Conservation (phyloP, 1,140 invertebrate species). For the Heliconius congener region DNA sequence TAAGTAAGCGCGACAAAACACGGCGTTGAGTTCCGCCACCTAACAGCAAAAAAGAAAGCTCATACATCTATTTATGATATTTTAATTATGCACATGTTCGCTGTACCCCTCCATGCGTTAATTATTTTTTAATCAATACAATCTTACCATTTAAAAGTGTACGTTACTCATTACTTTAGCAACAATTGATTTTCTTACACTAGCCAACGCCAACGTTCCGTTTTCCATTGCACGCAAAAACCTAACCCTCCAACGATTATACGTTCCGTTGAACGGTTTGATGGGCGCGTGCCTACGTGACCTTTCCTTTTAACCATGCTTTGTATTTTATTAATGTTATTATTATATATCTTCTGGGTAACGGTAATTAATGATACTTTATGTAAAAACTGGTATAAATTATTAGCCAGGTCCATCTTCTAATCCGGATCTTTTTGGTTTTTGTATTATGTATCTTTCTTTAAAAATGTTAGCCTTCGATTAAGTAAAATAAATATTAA, state of each 20-base stretch:
- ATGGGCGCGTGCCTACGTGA: conserved; percentile 46
- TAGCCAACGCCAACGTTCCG: conserved; percentile 18
- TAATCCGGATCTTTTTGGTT: too few species aligned
- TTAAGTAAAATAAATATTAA: too few species aligned
- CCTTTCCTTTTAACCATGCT: conserved; percentile 47
- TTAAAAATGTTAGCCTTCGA: too few species aligned
- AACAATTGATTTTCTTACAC: conserved; percentile 37
- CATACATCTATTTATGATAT: too few species aligned
- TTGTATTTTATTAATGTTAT: conserved; percentile 54
- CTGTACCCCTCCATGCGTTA: neutral
- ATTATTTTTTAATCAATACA: conserved; percentile 7
- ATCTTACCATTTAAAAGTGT: conserved; percentile 1
- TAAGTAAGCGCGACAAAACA: neutral
- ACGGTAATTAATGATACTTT: conserved; percentile 21
- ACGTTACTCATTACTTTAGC: conserved; percentile 31
- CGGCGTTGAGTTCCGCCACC: too few species aligned
- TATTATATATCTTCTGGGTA: conserved; percentile 25
- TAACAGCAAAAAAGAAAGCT: too few species aligned
- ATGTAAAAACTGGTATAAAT: too few species aligned
- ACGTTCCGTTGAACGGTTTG: conserved; percentile 36
- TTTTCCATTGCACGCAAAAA: conserved; percentile 26
- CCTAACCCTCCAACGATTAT: conserved; percentile 32
- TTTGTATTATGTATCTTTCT: too few species aligned
- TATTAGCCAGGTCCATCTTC: too few species aligned
- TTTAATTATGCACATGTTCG: too few species aligned